These are phyloP conservation scores for Crambe crambe DNA, from an alignment of 37 sponge, comb jelly and placozoan genomes.

Conservation along the genomic window DNA sequence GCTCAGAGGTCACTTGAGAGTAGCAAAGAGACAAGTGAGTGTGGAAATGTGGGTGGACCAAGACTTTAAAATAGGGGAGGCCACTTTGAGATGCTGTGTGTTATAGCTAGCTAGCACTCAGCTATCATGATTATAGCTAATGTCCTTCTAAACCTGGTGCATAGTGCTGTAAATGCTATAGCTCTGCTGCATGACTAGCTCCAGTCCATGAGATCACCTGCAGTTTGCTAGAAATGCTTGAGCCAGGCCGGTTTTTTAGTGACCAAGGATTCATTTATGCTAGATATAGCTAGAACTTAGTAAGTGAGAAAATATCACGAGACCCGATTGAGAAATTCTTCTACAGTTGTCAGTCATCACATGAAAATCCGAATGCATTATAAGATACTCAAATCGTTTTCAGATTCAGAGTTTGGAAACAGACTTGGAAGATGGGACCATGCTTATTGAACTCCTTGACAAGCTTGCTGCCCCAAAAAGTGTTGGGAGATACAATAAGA, in stretches of 20 bases:
- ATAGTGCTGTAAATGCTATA: not conserved
- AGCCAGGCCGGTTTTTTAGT: no score
- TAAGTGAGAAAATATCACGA: no score
- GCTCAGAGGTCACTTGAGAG: constrained; percentile 82
- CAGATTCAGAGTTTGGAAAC: constrained; percentile 61
- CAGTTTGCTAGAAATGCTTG: not conserved
- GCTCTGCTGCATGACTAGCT: not conserved
- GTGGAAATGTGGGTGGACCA: no score
- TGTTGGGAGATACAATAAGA: constrained; percentile 76
- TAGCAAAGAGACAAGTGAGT: constrained; percentile 48
- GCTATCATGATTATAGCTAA: not conserved
- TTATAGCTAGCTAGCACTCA: not conserved
- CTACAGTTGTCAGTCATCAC: no score
- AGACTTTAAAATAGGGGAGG: no score
- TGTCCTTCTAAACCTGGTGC: constrained; percentile 3
- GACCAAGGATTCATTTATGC: no score
- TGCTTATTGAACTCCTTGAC: constrained; percentile 85
- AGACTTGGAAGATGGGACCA: constrained; percentile 89
- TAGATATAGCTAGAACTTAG: no score
- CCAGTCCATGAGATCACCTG: not conserved
- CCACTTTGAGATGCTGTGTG: not conserved
- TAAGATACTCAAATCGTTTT: not conserved
- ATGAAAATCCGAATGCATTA: not conserved
- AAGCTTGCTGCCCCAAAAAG: constrained; percentile 76
- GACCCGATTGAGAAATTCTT: no score